Percentiles rank a stretch among this genome's conserved stretches.
phyloP scores from a whole-genome alignment of 2,797 vertebrate species.

The Urosaurus nigricauda region DNA sequence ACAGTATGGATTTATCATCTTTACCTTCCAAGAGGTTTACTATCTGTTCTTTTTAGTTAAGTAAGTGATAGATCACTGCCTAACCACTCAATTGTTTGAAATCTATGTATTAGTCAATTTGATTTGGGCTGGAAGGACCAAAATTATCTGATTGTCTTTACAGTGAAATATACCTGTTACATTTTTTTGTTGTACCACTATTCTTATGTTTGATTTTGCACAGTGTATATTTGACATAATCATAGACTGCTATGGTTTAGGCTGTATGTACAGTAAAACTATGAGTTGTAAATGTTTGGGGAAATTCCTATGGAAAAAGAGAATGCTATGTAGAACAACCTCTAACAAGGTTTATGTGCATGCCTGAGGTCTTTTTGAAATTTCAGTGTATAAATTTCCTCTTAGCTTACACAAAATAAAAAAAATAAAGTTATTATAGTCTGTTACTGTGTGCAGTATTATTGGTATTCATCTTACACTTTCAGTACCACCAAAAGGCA shows the following conservation, averaged over 20 bases:
- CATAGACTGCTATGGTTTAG: slow-evolving; percentile 97
- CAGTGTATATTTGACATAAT: slow-evolving; percentile 98
- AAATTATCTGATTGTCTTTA: slow-evolving; percentile 85
- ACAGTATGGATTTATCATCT: slow-evolving; percentile 56
- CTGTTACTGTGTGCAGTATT: slow-evolving; percentile 56
- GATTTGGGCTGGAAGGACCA: slow-evolving; percentile 93
- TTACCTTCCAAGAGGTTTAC: slow-evolving; percentile 70
- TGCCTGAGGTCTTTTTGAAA: slow-evolving; percentile 91
- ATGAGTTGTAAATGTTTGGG: slow-evolving; percentile 94
- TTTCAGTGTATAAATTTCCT: slow-evolving; percentile 97
- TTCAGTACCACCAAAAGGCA: slow-evolving; percentile 11
- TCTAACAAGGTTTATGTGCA: slow-evolving; percentile 90
- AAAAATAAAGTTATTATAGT: slow-evolving; percentile 90
- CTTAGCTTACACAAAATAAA: slow-evolving; percentile 99
- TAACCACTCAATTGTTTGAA: slow-evolving; percentile 67
- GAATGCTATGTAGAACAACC: slow-evolving; percentile 89
- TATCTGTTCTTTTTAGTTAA: slow-evolving; percentile 65
- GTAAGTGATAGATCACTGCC: slow-evolving; percentile 72
- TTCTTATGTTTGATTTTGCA: slow-evolving; percentile 95
- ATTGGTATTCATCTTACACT: neutral
- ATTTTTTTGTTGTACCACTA: slow-evolving; percentile 86
- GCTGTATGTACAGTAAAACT: slow-evolving; percentile 95
- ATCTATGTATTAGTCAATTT: slow-evolving; percentile 80
- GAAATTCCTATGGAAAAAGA: slow-evolving; percentile 96
- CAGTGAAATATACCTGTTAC: slow-evolving; percentile 80